Evolutionary conservation across 2,888 invertebrate genomes (phyloP).

Genomic region (Teleogryllus oceanicus): DNA sequence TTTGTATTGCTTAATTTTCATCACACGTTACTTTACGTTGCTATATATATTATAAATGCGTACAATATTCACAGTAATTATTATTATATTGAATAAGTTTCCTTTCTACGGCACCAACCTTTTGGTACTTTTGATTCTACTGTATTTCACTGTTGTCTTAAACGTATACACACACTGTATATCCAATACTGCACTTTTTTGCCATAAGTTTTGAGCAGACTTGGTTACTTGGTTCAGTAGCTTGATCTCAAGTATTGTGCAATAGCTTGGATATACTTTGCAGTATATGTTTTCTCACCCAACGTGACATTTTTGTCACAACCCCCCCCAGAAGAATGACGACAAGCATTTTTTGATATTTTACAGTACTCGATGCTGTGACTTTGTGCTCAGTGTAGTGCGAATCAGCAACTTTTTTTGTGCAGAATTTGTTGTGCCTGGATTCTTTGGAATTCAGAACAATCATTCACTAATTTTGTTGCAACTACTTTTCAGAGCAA

Average conservation of each 20-base stretch:
- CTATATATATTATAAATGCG: conserved; percentile 37
- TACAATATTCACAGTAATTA: conserved; percentile 41
- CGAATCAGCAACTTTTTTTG: conserved; percentile 24
- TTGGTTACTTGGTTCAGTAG: conserved; percentile 4
- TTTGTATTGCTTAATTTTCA: conserved; percentile 44
- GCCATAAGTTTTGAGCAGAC: conserved; percentile 4
- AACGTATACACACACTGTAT: conserved; percentile 38
- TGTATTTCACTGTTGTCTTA: conserved; percentile 38
- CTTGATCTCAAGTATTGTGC: conserved; percentile 26
- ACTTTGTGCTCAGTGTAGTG: conserved; percentile 31
- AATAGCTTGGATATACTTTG: conserved; percentile 40
- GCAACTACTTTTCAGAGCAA: conserved; percentile 37
- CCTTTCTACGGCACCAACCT: conserved; percentile 61
- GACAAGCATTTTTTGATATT: conserved; percentile 35
- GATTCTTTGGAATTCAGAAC: conserved; percentile 21
- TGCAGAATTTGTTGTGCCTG: conserved; percentile 32
- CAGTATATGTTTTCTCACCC: conserved; percentile 38
- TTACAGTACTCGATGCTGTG: conserved; percentile 34
- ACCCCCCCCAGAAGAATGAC: conserved; percentile 31
- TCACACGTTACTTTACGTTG: conserved; percentile 45
- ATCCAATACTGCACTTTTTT: conserved; percentile 37
- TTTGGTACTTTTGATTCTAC: conserved; percentile 37
- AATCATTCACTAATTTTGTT: conserved; percentile 36
- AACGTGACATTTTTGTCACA: conserved; percentile 28
- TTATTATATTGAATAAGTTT: conserved; percentile 51